Percentiles rank a stretch among this genome's conserved stretches.
Conservation (phyloP, 1,140 invertebrate species). For the Andrena cerasifolii region DNA sequence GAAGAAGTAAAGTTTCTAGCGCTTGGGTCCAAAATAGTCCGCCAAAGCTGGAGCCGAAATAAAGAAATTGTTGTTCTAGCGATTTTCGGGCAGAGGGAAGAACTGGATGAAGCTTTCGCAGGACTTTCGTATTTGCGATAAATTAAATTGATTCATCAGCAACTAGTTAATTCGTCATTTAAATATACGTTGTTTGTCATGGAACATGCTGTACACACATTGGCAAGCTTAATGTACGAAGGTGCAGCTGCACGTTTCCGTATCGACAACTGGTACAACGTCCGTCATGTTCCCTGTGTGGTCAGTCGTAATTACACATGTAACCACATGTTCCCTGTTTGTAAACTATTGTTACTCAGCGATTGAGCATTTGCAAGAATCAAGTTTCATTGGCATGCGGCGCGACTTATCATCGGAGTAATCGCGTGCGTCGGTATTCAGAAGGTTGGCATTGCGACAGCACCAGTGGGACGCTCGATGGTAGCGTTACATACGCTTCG, state of each 20-base stretch:
- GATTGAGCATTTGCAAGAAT: neutral
- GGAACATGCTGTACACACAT: neutral
- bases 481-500: neutral
- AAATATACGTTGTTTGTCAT: neutral
- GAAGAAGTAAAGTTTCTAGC: slow-evolving; percentile 53
- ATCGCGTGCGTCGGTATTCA: neutral
- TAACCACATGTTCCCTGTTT: neutral
- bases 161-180: neutral
- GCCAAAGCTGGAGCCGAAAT: slow-evolving; percentile 45
- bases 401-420: slow-evolving; percentile 1
- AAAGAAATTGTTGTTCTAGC: slow-evolving; percentile 61
- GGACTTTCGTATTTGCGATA: slow-evolving; percentile 57
- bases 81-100: slow-evolving; percentile 61
- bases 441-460: neutral
- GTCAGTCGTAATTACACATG: neutral
- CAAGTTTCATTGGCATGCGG: neutral
- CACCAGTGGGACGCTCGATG: neutral
- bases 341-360: neutral
- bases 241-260: neutral
- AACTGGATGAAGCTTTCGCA: slow-evolving; percentile 64
- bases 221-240: neutral
- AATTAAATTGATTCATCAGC: neutral
- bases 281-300: neutral
- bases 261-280: neutral
- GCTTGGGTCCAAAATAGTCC: slow-evolving; percentile 42